Base-by-base conservation (phyloP, 2,113 vertebrate species). In the Lucifuga dentata region DNA sequence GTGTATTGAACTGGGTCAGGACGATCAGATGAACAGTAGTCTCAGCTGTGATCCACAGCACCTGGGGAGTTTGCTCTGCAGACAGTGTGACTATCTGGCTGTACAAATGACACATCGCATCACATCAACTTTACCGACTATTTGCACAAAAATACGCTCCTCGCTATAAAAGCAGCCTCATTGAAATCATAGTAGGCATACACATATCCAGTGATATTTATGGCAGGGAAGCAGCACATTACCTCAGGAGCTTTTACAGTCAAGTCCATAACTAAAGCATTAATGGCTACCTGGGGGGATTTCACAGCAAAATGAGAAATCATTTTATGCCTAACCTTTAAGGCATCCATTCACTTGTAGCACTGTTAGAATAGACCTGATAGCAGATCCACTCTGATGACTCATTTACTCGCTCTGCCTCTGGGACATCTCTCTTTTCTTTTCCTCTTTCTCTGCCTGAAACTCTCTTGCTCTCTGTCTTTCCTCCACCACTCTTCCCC, bases 221-320 rank as follows among this genome's bases (percentile, higher is more conserved):
- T 77, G 53, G 77, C 40, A 66, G 67, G 59, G 49, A 62, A 63
- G 70, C 61, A 71, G 55, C 40, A 13, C 20, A 49, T 82, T 69
- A 85, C 86, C 75, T 63, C 69, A 9, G 76, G 72, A 77, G 73
- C 68, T 83, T 86, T 86, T 78, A 73, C 67, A 76, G 74, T 84
- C 53, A 55, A 81, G 85, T 89, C 88, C 83, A 89, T 88, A 90
- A 87, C 83, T 70, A 79, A 86, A 80, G 74, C 79, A 75, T 82
- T 87, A 86, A 90, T 89, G 88, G 83, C 82, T 78, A 79, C 78
- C 87, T 82, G 32, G 68, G 89, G 87, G 84, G 73, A 78, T 73
- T 78, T 72, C 26, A 32, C 50, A 79, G 81, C 69, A 80, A 81
- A 86, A 88, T 86, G 81, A 85, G 80, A 78, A 88, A 84, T 89